Evolutionary conservation across 2,113 vertebrate species (phyloP).

Genomic region (Cryptoleucopteryx plumbea): DNA sequence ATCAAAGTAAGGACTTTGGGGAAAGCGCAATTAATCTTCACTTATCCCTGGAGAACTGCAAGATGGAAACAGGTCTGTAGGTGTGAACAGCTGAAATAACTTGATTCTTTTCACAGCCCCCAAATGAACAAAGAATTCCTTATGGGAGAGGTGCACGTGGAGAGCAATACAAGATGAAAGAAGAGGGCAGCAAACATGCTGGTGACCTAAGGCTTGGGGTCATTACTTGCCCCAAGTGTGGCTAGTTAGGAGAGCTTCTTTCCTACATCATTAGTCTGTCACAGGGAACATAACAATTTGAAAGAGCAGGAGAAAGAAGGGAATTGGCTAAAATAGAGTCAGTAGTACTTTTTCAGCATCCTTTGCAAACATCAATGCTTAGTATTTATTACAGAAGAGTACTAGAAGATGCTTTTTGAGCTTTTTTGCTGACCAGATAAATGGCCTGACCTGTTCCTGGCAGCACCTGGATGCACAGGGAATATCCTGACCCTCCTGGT

Average conservation of each 20-base stretch:
- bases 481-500: background rate
- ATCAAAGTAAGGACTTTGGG: background rate
- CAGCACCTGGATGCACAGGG: background rate
- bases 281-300: background rate
- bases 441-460: background rate
- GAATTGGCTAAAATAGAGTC: background rate
- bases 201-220: background rate
- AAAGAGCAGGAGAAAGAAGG: background rate
- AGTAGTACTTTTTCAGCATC: background rate
- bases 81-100: conserved; percentile 24
- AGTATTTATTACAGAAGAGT: background rate
- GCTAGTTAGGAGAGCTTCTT: background rate
- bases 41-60: background rate
- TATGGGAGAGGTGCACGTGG: background rate
- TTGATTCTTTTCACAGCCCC: background rate
- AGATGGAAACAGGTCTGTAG: background rate
- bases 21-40: conserved; percentile 26
- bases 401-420: background rate
- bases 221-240: background rate
- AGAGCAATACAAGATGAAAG: background rate
- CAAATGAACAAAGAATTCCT: background rate
- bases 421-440: background rate
- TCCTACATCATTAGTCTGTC: background rate
- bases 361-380: background rate
- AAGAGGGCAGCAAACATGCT: background rate